Conservation (phyloP, 1,140 invertebrate genomes). For the Aphaenogaster rudis region DNA sequence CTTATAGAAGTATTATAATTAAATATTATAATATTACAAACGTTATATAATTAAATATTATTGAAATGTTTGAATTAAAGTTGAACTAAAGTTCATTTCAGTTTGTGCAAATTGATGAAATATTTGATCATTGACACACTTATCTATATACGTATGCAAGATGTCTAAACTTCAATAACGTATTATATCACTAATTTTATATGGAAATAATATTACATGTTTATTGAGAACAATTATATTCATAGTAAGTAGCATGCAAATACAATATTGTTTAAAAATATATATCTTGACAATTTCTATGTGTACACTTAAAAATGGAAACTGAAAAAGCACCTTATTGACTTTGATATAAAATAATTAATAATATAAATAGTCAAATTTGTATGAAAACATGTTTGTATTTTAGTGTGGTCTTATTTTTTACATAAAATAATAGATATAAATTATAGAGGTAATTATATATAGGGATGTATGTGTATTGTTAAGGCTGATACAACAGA, state of each 20-base stretch:
- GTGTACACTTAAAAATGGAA: constrained; percentile 25
- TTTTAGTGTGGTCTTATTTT: constrained; percentile 47
- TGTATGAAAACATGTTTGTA: constrained; percentile 29
- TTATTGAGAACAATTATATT: constrained; percentile 29
- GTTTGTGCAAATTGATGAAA: background rate
- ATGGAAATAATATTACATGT: constrained; percentile 12
- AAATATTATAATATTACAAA: constrained; percentile 24
- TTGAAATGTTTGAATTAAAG: background rate
- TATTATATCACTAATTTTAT: constrained; percentile 13
- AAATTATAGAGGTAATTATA: constrained; percentile 65
- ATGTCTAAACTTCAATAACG: constrained; percentile 18
- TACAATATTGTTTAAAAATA: constrained; percentile 10
- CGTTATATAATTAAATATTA: background rate
- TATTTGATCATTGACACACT: background rate
- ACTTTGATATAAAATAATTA: constrained; percentile 41
- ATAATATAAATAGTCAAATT: constrained; percentile 33
- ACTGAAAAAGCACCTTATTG: constrained; percentile 8
- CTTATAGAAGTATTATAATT: constrained; percentile 47
- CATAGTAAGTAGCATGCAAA: background rate
- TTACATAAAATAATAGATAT: constrained; percentile 49
- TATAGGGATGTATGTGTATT: constrained; percentile 56
- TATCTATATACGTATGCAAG: background rate
- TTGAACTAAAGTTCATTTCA: background rate
- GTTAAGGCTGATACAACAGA: constrained; percentile 72
- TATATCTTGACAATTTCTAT: constrained; percentile 22